These are phyloP conservation scores for Caiman crocodilus DNA, from an alignment of 2,797 vertebrate genomes.

Conservation along the genomic window DNA sequence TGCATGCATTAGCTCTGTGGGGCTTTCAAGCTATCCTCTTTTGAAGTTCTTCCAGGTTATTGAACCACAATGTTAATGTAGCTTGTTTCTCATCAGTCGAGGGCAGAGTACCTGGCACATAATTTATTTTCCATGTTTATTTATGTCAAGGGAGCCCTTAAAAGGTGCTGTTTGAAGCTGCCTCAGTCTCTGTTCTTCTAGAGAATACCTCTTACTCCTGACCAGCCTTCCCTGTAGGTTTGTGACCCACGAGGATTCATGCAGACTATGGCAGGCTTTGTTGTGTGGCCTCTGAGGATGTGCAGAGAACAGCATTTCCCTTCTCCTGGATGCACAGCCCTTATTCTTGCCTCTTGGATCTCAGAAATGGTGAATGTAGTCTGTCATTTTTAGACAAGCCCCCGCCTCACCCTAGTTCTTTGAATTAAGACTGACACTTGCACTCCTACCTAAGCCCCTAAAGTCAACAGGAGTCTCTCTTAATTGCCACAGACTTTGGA, in stretches of 20 bases:
- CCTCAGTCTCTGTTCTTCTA: neutral
- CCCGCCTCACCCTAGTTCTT: neutral
- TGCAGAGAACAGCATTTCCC: neutral
- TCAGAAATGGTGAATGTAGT: neutral
- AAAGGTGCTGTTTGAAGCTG: conserved; percentile 54
- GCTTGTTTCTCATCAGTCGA: conserved; percentile 61
- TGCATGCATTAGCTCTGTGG: neutral
- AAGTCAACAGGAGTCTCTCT: neutral
- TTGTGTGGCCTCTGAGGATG: neutral
- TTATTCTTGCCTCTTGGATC: neutral
- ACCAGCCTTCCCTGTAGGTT: neutral
- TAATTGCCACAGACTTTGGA: neutral
- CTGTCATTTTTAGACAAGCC: neutral
- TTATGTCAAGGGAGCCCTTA: conserved; percentile 58
- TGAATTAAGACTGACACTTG: neutral
- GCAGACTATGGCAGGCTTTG: neutral
- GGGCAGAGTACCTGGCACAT: conserved; percentile 42
- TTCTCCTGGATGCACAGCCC: neutral
- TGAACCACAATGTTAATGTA: conserved; percentile 50
- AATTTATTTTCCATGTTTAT: conserved; percentile 62
- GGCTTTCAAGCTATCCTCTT: neutral
- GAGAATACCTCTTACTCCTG: neutral
- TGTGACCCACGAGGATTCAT: neutral
- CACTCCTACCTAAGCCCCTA: neutral
- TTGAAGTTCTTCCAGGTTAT: conserved; percentile 48